Conservation (phyloP, 2,888 invertebrate genomes). For the Conus canariensis region DNA sequence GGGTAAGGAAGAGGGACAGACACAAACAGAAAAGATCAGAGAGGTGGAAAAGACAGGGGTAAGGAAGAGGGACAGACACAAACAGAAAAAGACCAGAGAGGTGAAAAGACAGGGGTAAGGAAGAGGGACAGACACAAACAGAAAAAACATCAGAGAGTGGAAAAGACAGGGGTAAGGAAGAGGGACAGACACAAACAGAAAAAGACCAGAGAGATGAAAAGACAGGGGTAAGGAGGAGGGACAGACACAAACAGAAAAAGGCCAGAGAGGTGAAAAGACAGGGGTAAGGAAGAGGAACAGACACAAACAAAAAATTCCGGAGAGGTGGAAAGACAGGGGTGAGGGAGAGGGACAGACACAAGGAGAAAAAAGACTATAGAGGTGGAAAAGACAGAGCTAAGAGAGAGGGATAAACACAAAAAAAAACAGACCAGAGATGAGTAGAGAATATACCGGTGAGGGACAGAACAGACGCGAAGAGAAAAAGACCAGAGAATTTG, state of each 20-base stretch:
- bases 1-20: not conserved
- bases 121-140: too few relatives aligned
- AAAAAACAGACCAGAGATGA: too few relatives aligned
- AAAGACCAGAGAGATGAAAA: not conserved
- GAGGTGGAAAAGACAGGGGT: not conserved
- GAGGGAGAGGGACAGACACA: not conserved
- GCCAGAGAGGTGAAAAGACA: not conserved
- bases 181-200: not conserved
- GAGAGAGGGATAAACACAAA: not conserved
- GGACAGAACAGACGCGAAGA: too few relatives aligned
- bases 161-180: not conserved
- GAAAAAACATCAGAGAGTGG: not conserved
- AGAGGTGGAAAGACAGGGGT: not conserved
- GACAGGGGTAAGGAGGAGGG: not conserved
- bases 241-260: not conserved
- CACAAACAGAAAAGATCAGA: not conserved
- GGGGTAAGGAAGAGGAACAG: not conserved
- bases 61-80: too few relatives aligned
- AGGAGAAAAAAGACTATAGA: not conserved
- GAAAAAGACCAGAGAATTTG: too few relatives aligned
- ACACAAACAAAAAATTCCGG: not conserved
- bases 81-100: not conserved
- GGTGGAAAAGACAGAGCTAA: not conserved
- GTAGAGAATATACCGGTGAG: too few relatives aligned
- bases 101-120: too few relatives aligned